Conservation (phyloP, 2,888 invertebrate species). For the Candidula unifasciata region DNA sequence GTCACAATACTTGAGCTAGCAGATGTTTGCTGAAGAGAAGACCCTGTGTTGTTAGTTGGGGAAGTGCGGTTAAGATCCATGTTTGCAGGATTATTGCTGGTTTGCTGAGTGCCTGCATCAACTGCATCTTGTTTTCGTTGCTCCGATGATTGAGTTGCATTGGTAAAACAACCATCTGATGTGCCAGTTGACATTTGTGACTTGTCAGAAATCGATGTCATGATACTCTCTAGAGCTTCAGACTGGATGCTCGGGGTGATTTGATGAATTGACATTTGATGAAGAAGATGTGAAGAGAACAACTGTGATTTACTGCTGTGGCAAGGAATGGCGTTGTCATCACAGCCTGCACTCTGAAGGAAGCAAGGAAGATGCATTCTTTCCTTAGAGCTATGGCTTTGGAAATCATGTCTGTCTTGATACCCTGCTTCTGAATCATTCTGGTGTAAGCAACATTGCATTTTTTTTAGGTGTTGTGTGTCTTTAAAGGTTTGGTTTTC, state of each 20-base stretch:
- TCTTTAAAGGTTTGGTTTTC: neutral
- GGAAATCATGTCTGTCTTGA: neutral
- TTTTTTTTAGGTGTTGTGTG: neutral
- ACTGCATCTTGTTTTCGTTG: neutral
- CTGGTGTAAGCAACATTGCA: too few species aligned
- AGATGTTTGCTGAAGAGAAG: too few species aligned
- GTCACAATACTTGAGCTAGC: too few species aligned
- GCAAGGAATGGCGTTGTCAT: too few species aligned
- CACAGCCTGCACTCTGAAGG: too few species aligned
- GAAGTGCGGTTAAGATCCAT: too few species aligned
- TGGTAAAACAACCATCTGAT: neutral
- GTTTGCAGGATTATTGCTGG: neutral
- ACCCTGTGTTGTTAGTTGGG: too few species aligned
- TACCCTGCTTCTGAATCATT: neutral
- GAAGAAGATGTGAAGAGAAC: neutral
- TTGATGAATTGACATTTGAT: neutral
- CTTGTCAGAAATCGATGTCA: neutral
- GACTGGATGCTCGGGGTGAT: neutral
- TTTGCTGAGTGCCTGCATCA: neutral
- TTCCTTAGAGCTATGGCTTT: too few species aligned
- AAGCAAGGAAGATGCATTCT: too few species aligned
- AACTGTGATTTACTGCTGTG: neutral
- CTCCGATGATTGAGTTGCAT: neutral
- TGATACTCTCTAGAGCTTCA: neutral
- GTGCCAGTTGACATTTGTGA: neutral